Evolutionary conservation across 2,113 vertebrate species (phyloP).

Genomic region (Trogon melanurus): DNA sequence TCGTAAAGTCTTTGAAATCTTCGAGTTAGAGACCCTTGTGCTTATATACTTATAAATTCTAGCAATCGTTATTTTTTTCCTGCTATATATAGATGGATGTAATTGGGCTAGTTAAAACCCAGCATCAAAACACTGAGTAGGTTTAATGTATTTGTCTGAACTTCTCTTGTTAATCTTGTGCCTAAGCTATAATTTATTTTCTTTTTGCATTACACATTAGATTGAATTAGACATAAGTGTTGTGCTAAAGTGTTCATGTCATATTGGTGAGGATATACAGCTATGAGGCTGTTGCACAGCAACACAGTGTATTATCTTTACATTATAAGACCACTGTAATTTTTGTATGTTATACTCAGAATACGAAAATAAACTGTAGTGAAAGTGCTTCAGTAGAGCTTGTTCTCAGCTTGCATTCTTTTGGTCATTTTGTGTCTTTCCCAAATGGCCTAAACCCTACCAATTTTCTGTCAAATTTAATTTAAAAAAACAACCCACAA

Average conservation of each 20-base stretch:
- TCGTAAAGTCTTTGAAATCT: not conserved
- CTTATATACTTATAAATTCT: not conserved
- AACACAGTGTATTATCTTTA: not conserved
- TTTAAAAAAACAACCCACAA: not conserved
- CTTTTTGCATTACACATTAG: not conserved
- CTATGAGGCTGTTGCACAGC: not conserved
- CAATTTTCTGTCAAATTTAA: not conserved
- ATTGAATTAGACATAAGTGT: not conserved
- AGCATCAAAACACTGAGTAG: not conserved
- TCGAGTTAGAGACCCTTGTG: not conserved
- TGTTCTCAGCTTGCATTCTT: not conserved
- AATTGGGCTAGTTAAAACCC: not conserved
- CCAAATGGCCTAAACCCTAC: not conserved
- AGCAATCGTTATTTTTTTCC: not conserved
- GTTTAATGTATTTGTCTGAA: not conserved
- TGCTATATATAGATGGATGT: not conserved
- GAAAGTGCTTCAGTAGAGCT: not conserved
- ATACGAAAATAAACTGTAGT: not conserved
- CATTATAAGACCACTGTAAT: not conserved
- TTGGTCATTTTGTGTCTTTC: not conserved
- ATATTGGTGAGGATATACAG: not conserved
- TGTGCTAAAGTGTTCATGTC: not conserved
- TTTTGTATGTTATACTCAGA: not conserved
- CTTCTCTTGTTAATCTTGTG: not conserved
- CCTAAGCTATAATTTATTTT: conserved; percentile 1